Base-by-base conservation (phyloP, 2,797 vertebrate species). In the Poecilia velifera region DNA sequence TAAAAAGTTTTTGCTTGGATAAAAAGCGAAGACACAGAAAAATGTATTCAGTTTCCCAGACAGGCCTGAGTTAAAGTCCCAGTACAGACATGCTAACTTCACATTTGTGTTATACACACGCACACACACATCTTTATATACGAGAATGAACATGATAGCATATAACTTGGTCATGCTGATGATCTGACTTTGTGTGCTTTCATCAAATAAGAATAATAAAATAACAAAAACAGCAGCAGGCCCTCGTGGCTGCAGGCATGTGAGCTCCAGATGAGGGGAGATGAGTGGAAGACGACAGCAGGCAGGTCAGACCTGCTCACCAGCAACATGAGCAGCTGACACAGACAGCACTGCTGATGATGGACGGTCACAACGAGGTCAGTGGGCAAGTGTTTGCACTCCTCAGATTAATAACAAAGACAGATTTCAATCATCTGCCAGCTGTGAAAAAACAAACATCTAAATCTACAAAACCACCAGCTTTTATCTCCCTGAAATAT, bases 241-340 rank as follows among this genome's bases (percentile, higher is more conserved):
- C 46, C 31, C 46, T 55, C 12, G 22, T 0, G 1, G 28, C 46
- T 71, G 72, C 66, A 81, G 45, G 14, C 74, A 73, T 31, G 70
- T 59, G 76, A 71, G 76, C 2, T 59, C 12, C 2, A 43, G 47
- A 43, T 2, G 4, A 16, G 53, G 34, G 14, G 6, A 55, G 41
- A 36, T 34, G 10, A 25, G n/a, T 5, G 18, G 34, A 7, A 46
- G 70, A 57, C 31, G 41, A 25, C 20, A 0, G 41, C 43, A 72
- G 72, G 80, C 82, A 71, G 74, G 88, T 82, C 80, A 25, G 82
- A 84, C 86, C 77, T 75, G 86, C 87, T 88, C 74, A 46, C 53
- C 31, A 20, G 36, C 20, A 81, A 77, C 74, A 74, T 1, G 0
- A 2, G 66, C 75, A 62, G 77, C 74, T 75, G 80, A 80, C 81